Base-by-base conservation (phyloP, 2,797 vertebrate genomes). In the Craterocephalus amniculus region DNA sequence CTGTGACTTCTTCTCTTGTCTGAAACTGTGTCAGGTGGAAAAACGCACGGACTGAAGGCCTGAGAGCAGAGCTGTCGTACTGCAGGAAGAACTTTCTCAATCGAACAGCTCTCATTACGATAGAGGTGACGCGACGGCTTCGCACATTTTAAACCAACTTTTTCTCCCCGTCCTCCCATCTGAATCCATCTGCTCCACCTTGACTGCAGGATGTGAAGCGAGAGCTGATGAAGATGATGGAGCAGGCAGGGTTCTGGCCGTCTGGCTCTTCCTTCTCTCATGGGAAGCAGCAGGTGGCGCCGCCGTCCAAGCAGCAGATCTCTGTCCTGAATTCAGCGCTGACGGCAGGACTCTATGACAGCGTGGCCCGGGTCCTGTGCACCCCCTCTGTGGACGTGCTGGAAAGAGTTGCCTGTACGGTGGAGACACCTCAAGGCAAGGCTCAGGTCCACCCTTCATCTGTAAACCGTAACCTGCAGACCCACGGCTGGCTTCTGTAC, bases 391-490 rank as follows among this genome's bases (percentile, higher is more conserved):
- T 98, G 71, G 97, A 99, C 24, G 83, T 97, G 32, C 94, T 96
- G 4, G 97, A 99, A 73, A 94, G 94, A 4, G 76, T 96, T 74
- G 95, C 92, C 7, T 99, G 98, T 83, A 82, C 91, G 0, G 96
- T 95, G 56, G 97, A 99, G 92, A 99, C 97, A 0, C 95, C 96
- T 16, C 97, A 99, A 70, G 98, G 98, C 66, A 97, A 93, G 87
- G 97, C 98, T 0, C 96, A 98, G 83, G 96, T 97, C 55, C 97
- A 99, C 87, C 97, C 96, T 0, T 98, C 97, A 0, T 99, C 98
- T 1, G 95, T 99, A n/a, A 99, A 99, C 85, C 91, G 96, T 64
- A 95, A 95, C 82, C 93, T 99, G 59, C 97, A 99, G 85, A 96
- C 91, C 0, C 89, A 97, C 0, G 97, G 97, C 63, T 99, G 97